Percentiles rank a stretch among this genome's conserved stretches.
Evolutionary conservation across 1,140 invertebrate genomes (phyloP).

Genomic region (Penaeus vannamei): DNA sequence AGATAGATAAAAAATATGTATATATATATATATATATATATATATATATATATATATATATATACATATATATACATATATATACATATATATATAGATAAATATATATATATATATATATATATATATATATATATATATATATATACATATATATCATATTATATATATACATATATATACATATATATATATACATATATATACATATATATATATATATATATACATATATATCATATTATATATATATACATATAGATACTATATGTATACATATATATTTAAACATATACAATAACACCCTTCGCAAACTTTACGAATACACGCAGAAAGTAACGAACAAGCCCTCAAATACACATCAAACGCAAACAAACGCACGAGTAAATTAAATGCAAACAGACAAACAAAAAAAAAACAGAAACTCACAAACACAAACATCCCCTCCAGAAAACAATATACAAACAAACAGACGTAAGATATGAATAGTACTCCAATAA

Average conservation of each 20-base stretch:
- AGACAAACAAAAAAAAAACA: no score
- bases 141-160: background rate
- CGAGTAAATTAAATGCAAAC: no score
- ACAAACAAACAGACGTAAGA: no score
- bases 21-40: background rate
- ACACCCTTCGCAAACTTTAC: no score
- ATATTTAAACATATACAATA: no score
- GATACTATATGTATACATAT: no score
- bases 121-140: background rate
- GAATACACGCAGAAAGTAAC: no score
- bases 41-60: background rate
- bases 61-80: slow-evolving; percentile 13
- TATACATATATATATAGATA: background rate
- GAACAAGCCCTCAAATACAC: no score
- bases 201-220: background rate
- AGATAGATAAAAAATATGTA: background rate
- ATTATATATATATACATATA: background rate
- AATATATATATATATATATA: background rate
- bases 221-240: background rate
- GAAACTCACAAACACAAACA: no score
- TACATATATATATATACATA: background rate
- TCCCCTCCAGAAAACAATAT: no score
- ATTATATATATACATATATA: background rate
- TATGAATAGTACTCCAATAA: no score
- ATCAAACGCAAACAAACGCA: no score